Conservation (phyloP, 2,888 invertebrate genomes). For the Hypolimnas misippus region DNA sequence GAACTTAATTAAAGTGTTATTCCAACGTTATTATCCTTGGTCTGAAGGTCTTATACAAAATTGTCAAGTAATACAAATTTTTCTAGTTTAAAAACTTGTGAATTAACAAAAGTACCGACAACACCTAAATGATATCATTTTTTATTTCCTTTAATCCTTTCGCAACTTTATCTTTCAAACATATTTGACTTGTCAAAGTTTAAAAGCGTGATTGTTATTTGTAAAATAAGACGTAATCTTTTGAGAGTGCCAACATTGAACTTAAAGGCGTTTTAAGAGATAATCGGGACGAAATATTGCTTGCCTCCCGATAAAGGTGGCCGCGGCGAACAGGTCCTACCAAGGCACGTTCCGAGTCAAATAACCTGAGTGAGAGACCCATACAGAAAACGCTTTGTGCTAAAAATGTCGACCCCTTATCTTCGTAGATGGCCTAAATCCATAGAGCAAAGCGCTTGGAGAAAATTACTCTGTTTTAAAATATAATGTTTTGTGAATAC, state of each 20-base stretch:
- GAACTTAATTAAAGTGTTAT: too few species aligned
- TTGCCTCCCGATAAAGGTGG: constrained; percentile 65
- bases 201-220: constrained; percentile 72
- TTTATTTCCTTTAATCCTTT: not conserved
- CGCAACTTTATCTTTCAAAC: constrained; percentile 11
- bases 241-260: constrained; percentile 59
- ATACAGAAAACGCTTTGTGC: constrained; percentile 82
- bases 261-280: constrained; percentile 71
- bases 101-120: not conserved
- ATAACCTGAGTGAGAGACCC: constrained; percentile 70
- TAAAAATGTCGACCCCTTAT: constrained; percentile 83
- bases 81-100: not conserved
- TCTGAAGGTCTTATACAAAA: too few species aligned
- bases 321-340: constrained; percentile 72
- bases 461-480: not conserved
- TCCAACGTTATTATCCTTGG: too few species aligned
- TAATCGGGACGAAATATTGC: constrained; percentile 77
- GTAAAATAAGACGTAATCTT: constrained; percentile 74
- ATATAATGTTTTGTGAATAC: too few species aligned
- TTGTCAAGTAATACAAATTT: too few species aligned
- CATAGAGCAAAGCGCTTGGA: constrained; percentile 71
- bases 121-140: not conserved
- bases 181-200: constrained; percentile 43
- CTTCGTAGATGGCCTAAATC: constrained; percentile 70
- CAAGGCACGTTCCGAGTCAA: constrained; percentile 75